A percentile compares a stretch with the other conserved stretches of the same genome.
These are phyloP conservation scores for Knipowitschia caucasica DNA, from an alignment of 2,797 vertebrate genomes.

Conservation along the genomic window DNA sequence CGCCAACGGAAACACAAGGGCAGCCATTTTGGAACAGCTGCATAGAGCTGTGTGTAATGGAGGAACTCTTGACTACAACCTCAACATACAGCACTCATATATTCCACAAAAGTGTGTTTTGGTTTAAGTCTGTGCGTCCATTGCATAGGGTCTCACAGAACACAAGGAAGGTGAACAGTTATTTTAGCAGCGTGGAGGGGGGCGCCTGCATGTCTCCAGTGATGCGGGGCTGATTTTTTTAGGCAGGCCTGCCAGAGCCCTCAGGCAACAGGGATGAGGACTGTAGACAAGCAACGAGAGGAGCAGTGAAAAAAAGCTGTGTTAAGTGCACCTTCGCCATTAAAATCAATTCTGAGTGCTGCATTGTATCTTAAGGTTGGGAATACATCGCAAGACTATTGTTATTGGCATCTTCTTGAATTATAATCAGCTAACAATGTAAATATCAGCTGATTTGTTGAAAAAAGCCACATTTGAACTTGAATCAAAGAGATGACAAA, in stretches of 20 bases:
- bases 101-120: background rate
- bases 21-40: constrained; percentile 77
- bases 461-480: constrained; percentile 30
- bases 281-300: constrained; percentile 50
- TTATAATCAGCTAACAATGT: background rate
- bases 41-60: constrained; percentile 71
- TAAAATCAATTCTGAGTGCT: constrained; percentile 60
- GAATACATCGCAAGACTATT: constrained; percentile 57
- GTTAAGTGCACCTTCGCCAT: constrained; percentile 59
- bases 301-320: constrained; percentile 58
- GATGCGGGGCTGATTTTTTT: constrained; percentile 75
- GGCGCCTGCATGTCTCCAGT: constrained; percentile 60
- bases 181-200: constrained; percentile 50
- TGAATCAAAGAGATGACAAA: constrained; percentile 39
- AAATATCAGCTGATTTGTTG: constrained; percentile 13
- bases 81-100: constrained; percentile 3
- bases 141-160: constrained; percentile 42
- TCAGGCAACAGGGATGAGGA: constrained; percentile 62
- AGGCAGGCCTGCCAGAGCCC: constrained; percentile 70
- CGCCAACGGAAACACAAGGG: constrained; percentile 52
- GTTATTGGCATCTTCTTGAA: background rate
- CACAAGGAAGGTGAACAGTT: constrained; percentile 63
- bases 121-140: constrained; percentile 2
- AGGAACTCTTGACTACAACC: constrained; percentile 58
- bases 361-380: too few relatives aligned